These are phyloP conservation scores for Stramonita haemastoma DNA, from an alignment of 2,888 invertebrate species.

Conservation along the genomic window DNA sequence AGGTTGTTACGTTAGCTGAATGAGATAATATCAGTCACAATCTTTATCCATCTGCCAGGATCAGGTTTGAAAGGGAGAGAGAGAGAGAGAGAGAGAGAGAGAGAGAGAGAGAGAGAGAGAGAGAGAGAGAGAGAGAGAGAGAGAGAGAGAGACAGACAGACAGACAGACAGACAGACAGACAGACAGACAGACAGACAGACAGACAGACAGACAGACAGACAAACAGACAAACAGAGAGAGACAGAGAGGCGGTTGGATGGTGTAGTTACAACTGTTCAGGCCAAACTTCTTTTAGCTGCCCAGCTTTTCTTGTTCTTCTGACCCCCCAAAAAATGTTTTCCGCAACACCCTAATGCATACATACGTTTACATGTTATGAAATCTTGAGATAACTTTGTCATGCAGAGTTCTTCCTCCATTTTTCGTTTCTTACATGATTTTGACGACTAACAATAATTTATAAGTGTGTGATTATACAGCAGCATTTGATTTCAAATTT, in stretches of 20 bases:
- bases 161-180: neutral
- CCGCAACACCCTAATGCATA: no score
- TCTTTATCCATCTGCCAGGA: no score
- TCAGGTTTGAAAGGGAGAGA: neutral
- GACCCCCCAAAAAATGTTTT: neutral
- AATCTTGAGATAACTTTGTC: no score
- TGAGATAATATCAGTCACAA: no score
- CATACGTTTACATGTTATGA: no score
- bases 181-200: neutral
- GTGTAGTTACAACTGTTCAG: neutral
- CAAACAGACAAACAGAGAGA: no score
- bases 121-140: constrained; percentile 28
- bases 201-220: neutral
- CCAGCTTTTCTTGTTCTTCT: neutral
- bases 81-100: constrained; percentile 16
- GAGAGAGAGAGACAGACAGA: constrained; percentile 18
- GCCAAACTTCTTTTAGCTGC: neutral
- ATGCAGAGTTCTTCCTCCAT: no score
- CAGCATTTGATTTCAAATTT: no score
- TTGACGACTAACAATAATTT: no score
- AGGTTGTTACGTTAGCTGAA: no score
- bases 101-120: constrained; percentile 29
- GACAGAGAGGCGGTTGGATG: neutral
- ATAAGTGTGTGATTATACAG: no score
- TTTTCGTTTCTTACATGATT: no score